Conservation (phyloP, 2,888 invertebrate genomes). For the Lepeophtheirus nordmannii region DNA sequence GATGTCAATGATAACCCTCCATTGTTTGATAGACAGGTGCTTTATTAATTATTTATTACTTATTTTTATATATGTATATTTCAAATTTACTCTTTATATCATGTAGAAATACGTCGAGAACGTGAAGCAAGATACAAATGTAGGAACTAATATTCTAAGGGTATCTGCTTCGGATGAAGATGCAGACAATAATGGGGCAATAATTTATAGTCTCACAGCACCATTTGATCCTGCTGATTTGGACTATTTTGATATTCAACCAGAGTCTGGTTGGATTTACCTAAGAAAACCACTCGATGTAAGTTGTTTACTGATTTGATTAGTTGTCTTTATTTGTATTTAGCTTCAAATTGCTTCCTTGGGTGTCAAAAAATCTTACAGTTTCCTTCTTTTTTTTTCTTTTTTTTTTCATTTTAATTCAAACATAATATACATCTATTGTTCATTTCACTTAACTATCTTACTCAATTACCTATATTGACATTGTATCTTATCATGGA, state of each 20-base stretch:
- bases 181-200: constrained; percentile 89
- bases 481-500: neutral
- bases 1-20: constrained; percentile 96
- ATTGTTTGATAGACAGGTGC: constrained; percentile 79
- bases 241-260: constrained; percentile 90
- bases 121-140: constrained; percentile 89
- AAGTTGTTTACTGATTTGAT: constrained; percentile 44
- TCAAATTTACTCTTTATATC: constrained; percentile 34
- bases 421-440: neutral
- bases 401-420: constrained; percentile 7
- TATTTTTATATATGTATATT: neutral
- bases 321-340: constrained; percentile 24
- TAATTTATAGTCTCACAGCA: constrained; percentile 75
- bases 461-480: too few relatives aligned
- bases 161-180: constrained; percentile 94
- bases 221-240: constrained; percentile 73
- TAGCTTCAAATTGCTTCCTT: constrained; percentile 12
- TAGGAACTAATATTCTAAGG: constrained; percentile 78
- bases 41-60: neutral
- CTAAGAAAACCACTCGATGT: constrained; percentile 87
- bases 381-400: constrained; percentile 21
- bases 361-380: neutral
- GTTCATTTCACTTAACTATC: too few relatives aligned
- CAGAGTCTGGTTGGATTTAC: constrained; percentile 92
- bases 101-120: constrained; percentile 96